A percentile compares a stretch with the other conserved stretches of the same genome.
Conservation (phyloP, 2,888 invertebrate genomes). For the Lissonota sp. region DNA sequence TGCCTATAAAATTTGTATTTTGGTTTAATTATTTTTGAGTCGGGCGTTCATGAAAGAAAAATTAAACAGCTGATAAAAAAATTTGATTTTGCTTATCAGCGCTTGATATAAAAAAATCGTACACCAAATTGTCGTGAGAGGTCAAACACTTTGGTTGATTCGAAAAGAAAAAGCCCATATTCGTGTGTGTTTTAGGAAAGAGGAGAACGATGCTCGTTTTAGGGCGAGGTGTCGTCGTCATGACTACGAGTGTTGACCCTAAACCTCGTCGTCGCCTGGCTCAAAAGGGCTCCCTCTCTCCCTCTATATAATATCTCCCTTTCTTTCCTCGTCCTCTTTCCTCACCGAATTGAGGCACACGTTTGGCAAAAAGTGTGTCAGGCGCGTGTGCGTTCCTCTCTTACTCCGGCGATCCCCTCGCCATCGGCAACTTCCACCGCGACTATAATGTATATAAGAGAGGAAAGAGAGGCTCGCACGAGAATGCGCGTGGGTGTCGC, state of each 20-base stretch:
- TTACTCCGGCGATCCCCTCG: constrained; percentile 60
- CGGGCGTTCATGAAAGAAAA: too few species aligned
- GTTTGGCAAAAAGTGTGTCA: constrained; percentile 75
- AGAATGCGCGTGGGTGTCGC: constrained; percentile 57
- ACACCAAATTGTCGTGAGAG: constrained; percentile 1
- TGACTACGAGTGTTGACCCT: constrained; percentile 82
- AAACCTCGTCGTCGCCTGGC: constrained; percentile 61
- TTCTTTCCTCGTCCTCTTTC: constrained; percentile 53
- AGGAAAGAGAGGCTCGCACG: constrained; percentile 28
- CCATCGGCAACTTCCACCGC: constrained; percentile 6
- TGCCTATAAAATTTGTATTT: too few species aligned
- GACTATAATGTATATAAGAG: background rate
- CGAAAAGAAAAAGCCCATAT: too few species aligned
- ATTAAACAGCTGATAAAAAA: too few species aligned
- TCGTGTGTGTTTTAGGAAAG: constrained; percentile 1
- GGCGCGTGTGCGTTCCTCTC: constrained; percentile 68
- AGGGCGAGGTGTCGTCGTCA: constrained; percentile 74
- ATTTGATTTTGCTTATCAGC: too few species aligned
- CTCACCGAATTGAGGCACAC: constrained; percentile 69
- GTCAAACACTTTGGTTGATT: background rate
- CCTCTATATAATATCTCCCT: constrained; percentile 54
- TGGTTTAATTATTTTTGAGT: too few species aligned
- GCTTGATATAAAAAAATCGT: background rate
- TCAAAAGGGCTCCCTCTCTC: constrained; percentile 58
- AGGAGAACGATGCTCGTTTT: constrained; percentile 61